These are phyloP conservation scores for Poeciliopsis gracilis DNA, from an alignment of 2,797 vertebrate species.

Conservation along the genomic window DNA sequence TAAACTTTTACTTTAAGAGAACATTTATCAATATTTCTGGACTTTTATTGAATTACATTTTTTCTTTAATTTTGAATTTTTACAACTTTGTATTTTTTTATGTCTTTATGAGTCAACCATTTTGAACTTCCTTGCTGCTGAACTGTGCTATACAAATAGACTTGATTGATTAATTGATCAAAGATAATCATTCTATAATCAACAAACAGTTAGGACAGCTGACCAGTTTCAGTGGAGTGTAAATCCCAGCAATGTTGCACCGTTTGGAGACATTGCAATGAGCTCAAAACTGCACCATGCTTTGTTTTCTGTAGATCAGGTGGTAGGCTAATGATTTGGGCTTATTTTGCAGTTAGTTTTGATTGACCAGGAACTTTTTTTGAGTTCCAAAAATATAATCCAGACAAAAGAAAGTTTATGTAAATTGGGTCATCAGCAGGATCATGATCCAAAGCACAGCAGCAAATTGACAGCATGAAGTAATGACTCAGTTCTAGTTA, in stretches of 20 bases:
- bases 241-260: background rate
- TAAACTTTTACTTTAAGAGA: background rate
- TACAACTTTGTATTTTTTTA: background rate
- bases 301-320: background rate
- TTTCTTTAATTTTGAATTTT: background rate
- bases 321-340: background rate
- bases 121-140: too few relatives aligned
- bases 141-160: too few relatives aligned
- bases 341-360: background rate
- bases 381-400: background rate
- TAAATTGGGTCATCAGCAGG: too few relatives aligned
- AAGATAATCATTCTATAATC: too few relatives aligned
- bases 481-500: background rate
- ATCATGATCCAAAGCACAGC: background rate
- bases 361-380: background rate
- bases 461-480: background rate
- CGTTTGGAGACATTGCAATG: background rate
- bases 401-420: background rate
- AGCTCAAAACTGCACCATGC: background rate
- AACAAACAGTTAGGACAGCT: too few relatives aligned
- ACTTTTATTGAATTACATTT: background rate
- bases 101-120: too few relatives aligned
- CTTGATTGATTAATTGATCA: too few relatives aligned
- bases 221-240: too few relatives aligned
- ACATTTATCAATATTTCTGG: background rate